These are phyloP conservation scores for Cloeon dipterum DNA, from an alignment of 2,888 invertebrate genomes.

Conservation along the genomic window DNA sequence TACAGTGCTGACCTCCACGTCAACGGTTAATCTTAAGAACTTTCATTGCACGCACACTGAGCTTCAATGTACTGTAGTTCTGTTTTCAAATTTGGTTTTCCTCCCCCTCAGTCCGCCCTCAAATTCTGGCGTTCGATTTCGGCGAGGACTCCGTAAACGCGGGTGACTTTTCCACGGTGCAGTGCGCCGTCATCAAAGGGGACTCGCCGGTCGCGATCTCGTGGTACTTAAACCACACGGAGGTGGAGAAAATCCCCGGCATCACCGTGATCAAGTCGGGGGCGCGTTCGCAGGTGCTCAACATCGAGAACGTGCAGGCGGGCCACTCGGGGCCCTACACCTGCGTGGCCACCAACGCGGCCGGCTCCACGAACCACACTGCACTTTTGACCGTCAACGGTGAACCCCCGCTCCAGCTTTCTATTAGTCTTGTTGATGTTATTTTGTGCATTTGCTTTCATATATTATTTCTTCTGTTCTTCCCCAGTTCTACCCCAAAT, in stretches of 20 bases:
- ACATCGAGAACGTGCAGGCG: slow-evolving; percentile 40
- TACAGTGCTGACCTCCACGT: slow-evolving; percentile 43
- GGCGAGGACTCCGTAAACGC: slow-evolving; percentile 28
- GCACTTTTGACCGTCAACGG: slow-evolving; percentile 52
- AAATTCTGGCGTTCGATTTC: slow-evolving; percentile 38
- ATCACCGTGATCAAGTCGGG: slow-evolving; percentile 24
- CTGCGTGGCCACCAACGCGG: slow-evolving; percentile 43
- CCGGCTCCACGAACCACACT: slow-evolving; percentile 41
- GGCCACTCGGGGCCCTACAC: slow-evolving; percentile 47
- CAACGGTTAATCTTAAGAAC: slow-evolving; percentile 41
- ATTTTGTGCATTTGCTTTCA: no score
- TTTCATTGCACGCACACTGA: no score
- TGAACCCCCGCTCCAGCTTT: no score
- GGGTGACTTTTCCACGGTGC: slow-evolving; percentile 15
- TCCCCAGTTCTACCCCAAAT: slow-evolving; percentile 17
- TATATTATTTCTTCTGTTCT: background rate
- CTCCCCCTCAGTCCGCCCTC: slow-evolving; percentile 43
- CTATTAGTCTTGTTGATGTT: no score
- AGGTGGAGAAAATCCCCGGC: slow-evolving; percentile 15
- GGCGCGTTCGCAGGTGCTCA: slow-evolving; percentile 36
- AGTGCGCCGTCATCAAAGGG: slow-evolving; percentile 35
- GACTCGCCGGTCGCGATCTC: slow-evolving; percentile 46
- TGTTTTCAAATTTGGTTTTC: no score
- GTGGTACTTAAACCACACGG: slow-evolving; percentile 43
- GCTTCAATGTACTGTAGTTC: no score